phyloP scores from a whole-genome alignment of 1,140 invertebrate genomes.

The Lasioglossum baleicum region DNA sequence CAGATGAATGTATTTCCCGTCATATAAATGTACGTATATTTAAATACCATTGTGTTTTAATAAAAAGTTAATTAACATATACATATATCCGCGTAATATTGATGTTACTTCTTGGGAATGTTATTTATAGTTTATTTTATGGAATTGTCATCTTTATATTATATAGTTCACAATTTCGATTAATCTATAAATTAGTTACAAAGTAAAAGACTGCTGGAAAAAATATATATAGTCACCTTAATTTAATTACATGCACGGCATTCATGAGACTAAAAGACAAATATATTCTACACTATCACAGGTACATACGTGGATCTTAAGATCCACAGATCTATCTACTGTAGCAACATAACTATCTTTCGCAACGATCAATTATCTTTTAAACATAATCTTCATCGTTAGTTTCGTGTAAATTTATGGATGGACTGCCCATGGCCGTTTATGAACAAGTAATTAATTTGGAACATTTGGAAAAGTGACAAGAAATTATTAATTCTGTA shows the following conservation, averaged over 20 bases:
- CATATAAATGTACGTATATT: slow-evolving; percentile 48
- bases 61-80: slow-evolving; percentile 50
- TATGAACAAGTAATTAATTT: slow-evolving; percentile 4
- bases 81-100: slow-evolving; percentile 16
- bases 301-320: slow-evolving; percentile 56
- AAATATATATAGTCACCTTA: slow-evolving; percentile 13
- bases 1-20: slow-evolving; percentile 43
- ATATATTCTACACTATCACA: slow-evolving; percentile 64
- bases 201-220: slow-evolving; percentile 24
- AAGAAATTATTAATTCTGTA: slow-evolving; percentile 33
- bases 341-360: slow-evolving; percentile 33
- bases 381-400: background rate
- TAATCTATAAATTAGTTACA: slow-evolving; percentile 46
- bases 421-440: background rate
- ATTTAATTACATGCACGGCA: slow-evolving; percentile 44
- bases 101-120: slow-evolving; percentile 32
- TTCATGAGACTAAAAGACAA: slow-evolving; percentile 36
- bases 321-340: slow-evolving; percentile 38
- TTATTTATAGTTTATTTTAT: background rate
- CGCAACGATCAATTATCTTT: background rate
- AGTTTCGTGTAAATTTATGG: slow-evolving; percentile 5
- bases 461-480: slow-evolving; percentile 1
- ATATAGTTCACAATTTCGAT: slow-evolving; percentile 33
- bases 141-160: slow-evolving; percentile 1
- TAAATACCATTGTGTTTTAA: slow-evolving; percentile 44